Evolutionary conservation across 2,888 invertebrate genomes (phyloP), one percentile per base, ranked within the genome.

Genomic region (Melieria picta): DNA sequence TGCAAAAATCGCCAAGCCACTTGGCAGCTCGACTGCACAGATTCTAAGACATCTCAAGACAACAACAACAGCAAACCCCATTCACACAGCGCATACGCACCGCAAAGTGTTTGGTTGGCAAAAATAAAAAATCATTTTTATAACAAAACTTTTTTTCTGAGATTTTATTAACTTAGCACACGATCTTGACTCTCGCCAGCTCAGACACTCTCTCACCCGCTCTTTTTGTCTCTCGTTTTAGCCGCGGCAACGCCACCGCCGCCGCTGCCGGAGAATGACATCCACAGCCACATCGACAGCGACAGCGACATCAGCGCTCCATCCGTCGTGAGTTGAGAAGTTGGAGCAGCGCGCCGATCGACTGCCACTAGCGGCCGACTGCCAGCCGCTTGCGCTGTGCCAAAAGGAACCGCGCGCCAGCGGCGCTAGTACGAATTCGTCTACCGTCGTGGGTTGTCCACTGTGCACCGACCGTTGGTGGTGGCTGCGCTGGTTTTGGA

Each of bases 371-470:
- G 5, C 13, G 52, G 57, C 30, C 63, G 67, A 72, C 76, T 71
- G 76, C 76, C 71, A 73, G 30, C 30, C 30, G 30, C 30, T 30
- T 30, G 30, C 30, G 30, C 72, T 75, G 77, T 72, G 77, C 76
- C 73, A 75, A 78, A 75, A 77, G 75, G 68, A 72, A 76, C 72
- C 70, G 47, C 61, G 74, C 75, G 72, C 75, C 75, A 66, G 71
- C 72, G 75, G 70, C 74, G 73, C 72, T 75, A 79, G 79, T 79
- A 74, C 73, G 66, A 75, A 69, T 73, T 74, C 74, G 74, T 75
- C 75, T 73, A 74, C 69, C 76, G 75, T 73, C 76, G 78, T 73
- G 77, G 65, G 74, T 67, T 76, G 77, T 76, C 73, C 74, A 72
- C 63, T 70, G 69, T 47, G 13, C 60, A 45, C 11, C 48, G 43